Evolutionary conservation across 2,888 invertebrate species (phyloP).

Genomic region (Dasysyrphus albostriatus): DNA sequence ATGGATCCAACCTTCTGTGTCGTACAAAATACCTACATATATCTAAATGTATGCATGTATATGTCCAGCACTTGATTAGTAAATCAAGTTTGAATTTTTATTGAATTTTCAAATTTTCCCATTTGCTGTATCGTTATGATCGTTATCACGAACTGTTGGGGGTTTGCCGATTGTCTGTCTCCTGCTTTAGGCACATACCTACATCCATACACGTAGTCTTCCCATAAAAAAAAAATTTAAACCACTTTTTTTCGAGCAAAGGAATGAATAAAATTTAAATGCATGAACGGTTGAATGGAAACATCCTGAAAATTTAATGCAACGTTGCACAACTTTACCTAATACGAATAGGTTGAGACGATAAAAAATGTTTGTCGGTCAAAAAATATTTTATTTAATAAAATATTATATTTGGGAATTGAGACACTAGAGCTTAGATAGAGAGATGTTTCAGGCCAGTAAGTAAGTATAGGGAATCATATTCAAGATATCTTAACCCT

Average conservation of each 20-base stretch:
- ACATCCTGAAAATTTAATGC: constrained; percentile 64
- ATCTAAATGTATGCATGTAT: constrained; percentile 9
- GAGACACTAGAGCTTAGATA: no score
- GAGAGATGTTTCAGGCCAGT: no score
- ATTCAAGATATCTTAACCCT: no score
- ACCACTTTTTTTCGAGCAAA: constrained; percentile 20
- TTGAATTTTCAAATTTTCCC: constrained; percentile 76
- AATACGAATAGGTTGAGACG: neutral
- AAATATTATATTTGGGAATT: neutral
- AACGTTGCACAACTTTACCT: constrained; percentile 54
- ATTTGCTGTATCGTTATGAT: constrained; percentile 76
- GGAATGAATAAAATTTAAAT: constrained; percentile 74
- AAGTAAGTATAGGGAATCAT: no score
- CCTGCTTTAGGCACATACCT: neutral
- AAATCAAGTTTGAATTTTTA: constrained; percentile 76
- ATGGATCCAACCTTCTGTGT: constrained; percentile 51
- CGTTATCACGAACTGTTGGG: constrained; percentile 70
- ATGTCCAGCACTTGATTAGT: constrained; percentile 72
- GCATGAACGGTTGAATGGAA: constrained; percentile 69
- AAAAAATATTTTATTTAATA: neutral
- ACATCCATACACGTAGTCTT: neutral
- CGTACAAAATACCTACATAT: neutral
- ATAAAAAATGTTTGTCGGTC: neutral
- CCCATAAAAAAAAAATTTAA: neutral
- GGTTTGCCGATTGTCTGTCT: constrained; percentile 49